These are phyloP conservation scores for Oxyruncus cristatus DNA, from an alignment of 2,113 vertebrate genomes.

Conservation along the genomic window DNA sequence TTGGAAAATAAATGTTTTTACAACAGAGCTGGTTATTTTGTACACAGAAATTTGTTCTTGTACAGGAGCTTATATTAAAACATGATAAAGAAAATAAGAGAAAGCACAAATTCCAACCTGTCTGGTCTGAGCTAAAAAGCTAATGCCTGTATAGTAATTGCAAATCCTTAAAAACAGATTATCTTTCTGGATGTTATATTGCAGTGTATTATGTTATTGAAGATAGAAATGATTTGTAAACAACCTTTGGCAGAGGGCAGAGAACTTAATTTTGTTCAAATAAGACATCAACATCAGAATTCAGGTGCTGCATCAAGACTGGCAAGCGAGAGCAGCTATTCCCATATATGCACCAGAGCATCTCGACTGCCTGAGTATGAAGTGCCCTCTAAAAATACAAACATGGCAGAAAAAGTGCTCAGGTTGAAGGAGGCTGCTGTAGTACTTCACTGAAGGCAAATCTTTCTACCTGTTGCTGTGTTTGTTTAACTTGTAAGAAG, in stretches of 20 bases:
- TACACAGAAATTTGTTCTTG: not conserved
- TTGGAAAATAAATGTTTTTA: slow-evolving; percentile 9
- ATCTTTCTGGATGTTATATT: slow-evolving; percentile 67
- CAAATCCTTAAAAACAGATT: slow-evolving; percentile 75
- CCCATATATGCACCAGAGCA: slow-evolving; percentile 56
- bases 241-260: slow-evolving; percentile 66
- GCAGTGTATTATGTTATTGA: slow-evolving; percentile 39
- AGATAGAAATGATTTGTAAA: slow-evolving; percentile 75
- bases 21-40: not conserved
- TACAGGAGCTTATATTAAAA: slow-evolving; percentile 12
- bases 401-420: not conserved
- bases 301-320: slow-evolving; percentile 17
- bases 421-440: slow-evolving; percentile 4
- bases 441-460: not conserved
- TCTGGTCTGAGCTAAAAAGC: slow-evolving; percentile 28
- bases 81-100: not conserved
- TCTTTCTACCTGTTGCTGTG: not conserved
- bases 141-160: slow-evolving; percentile 69
- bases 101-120: slow-evolving; percentile 44
- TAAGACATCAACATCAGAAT: slow-evolving; percentile 69
- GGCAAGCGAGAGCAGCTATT: slow-evolving; percentile 44
- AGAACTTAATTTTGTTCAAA: slow-evolving; percentile 74
- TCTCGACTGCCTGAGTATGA: slow-evolving; percentile 61
- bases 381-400: slow-evolving; percentile 50
- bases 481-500: not conserved